phyloP scores from a whole-genome alignment of 2,797 vertebrate genomes.

The Pogoniulus pusillus region DNA sequence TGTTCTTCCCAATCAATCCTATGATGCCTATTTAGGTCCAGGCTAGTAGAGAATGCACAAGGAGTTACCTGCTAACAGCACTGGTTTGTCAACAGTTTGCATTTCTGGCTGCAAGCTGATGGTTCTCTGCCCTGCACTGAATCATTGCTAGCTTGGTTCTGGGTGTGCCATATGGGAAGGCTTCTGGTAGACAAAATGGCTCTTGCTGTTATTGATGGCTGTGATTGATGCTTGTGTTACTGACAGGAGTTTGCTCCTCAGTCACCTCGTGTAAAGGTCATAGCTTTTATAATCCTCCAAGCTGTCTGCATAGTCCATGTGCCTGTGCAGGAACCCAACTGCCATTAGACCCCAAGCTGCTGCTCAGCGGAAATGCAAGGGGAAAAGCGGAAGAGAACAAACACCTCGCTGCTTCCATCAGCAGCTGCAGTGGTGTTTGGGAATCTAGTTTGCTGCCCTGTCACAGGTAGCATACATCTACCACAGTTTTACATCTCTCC shows the following conservation, averaged over 20 bases:
- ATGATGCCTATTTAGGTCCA: neutral
- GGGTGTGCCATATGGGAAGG: neutral
- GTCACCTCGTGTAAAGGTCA: neutral
- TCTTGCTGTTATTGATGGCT: neutral
- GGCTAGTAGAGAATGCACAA: neutral
- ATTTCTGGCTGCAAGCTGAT: neutral
- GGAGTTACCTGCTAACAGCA: neutral
- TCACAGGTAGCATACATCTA: neutral
- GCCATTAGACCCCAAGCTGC: neutral
- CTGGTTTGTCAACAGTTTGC: neutral
- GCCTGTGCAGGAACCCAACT: neutral
- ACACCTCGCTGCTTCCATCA: neutral
- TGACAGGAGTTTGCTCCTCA: neutral
- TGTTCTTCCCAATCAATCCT: neutral
- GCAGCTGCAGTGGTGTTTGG: neutral
- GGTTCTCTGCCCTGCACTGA: neutral
- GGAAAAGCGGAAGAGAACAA: neutral
- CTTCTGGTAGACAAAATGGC: neutral
- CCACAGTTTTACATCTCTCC: neutral
- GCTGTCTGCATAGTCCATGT: neutral
- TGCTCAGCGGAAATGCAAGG: neutral
- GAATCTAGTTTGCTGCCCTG: neutral
- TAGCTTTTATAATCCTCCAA: neutral
- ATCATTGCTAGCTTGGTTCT: neutral
- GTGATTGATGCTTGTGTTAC: neutral